These are phyloP conservation scores for Muntiacus muntjak DNA, from an alignment of 2,113 vertebrate genomes.

Conservation along the genomic window DNA sequence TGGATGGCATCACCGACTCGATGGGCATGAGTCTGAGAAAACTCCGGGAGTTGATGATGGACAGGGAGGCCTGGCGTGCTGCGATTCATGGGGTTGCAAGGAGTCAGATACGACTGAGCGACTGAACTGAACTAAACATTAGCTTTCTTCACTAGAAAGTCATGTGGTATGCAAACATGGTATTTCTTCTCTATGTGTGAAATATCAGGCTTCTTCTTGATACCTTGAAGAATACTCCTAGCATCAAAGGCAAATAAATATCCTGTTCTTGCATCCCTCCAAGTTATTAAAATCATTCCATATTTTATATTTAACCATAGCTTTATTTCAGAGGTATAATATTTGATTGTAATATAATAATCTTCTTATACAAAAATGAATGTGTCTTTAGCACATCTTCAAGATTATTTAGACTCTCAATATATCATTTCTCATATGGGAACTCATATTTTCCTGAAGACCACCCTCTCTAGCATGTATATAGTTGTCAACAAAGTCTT, in stretches of 20 bases:
- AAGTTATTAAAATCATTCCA: background rate
- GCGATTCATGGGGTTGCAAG: too few species aligned
- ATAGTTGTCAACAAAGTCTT: background rate
- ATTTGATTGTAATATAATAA: background rate
- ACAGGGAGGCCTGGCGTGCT: too few species aligned
- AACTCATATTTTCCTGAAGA: background rate
- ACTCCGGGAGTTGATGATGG: too few species aligned
- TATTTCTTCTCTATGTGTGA: background rate
- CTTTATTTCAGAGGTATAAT: background rate
- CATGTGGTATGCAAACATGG: background rate
- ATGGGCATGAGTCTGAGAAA: too few species aligned
- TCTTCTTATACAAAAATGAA: background rate
- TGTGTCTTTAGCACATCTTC: background rate
- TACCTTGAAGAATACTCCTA: background rate
- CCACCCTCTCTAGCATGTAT: background rate
- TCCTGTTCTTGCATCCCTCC: background rate
- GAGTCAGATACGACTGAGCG: too few species aligned
- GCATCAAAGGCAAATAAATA: background rate
- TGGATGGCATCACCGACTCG: too few species aligned
- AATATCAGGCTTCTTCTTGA: background rate
- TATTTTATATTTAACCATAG: background rate
- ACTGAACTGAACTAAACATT: background rate
- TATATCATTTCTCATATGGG: background rate
- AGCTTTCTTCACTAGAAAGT: background rate
- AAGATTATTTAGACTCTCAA: background rate